Evolutionary conservation across 1,140 invertebrate species (phyloP).

Genomic region (Cydia pomonella): DNA sequence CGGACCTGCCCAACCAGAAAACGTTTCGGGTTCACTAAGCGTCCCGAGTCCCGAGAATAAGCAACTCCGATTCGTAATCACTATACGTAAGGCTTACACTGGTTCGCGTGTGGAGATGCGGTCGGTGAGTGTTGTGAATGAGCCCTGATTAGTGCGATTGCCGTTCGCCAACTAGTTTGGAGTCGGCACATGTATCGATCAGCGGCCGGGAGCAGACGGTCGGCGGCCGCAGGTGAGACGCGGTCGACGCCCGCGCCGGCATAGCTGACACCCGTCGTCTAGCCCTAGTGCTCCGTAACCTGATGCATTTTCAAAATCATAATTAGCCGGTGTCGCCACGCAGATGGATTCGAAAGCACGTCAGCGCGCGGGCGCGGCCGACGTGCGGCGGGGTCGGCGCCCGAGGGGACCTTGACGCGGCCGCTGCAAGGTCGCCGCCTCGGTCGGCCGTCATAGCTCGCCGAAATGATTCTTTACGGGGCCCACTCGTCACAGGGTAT

Average conservation of each 20-base stretch:
- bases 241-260: constrained; percentile 45
- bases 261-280: constrained; percentile 6
- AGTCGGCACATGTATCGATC: neutral
- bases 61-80: neutral
- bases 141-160: neutral
- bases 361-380: constrained; percentile 16
- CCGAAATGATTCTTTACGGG: constrained; percentile 8
- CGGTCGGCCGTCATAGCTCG: constrained; percentile 28
- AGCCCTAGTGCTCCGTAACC: neutral
- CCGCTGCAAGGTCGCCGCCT: constrained; percentile 53
- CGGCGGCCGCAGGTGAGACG: constrained; percentile 37
- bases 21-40: neutral
- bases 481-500: neutral
- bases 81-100: neutral
- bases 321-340: constrained; percentile 22
- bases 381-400: constrained; percentile 49
- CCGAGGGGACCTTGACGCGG: constrained; percentile 51
- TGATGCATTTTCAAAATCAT: constrained; percentile 23
- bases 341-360: constrained; percentile 29
- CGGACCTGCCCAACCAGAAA: neutral
- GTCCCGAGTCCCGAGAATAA: neutral
- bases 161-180: constrained; percentile 11
- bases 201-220: constrained; percentile 12
- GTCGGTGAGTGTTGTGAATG: neutral
- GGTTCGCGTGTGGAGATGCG: neutral